Evolutionary conservation across 2,888 invertebrate species (phyloP), one percentile per base, ranked within the genome.

Genomic region (Agrotis clavis): DNA sequence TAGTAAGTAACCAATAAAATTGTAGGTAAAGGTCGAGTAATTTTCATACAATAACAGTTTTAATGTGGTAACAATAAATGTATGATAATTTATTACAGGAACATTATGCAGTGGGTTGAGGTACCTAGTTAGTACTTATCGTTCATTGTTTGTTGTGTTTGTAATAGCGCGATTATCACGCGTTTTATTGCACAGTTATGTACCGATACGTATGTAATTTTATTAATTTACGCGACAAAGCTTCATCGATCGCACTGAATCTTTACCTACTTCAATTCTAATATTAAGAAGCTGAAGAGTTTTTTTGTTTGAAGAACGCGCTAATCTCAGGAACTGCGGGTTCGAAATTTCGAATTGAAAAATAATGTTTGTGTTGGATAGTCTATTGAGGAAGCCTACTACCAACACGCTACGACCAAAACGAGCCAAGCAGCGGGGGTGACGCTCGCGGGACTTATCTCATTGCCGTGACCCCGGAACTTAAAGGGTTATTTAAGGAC

Each of bases 91-190:
- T 63, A 77, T 72, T 78, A 76, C 64, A 60, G 50, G 21, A 14
- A 19, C 78, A 71, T 78, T 71, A 64, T 35, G 45, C 77, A 77
- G 19, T 45, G 62, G 41, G 62, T 77, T 75, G 21, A 76, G 61
- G 25, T 57, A 77, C 69, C 18, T 41, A 74, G 41, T 75, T 66
- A 41, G 11, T 35, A 48, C 48, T 35, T 61, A 69, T 61, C 30
- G 35, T 19, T 5, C 21, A 61, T 70, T 77, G 50, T 70, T 69
- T 77, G 45, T 48, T 47, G n/a, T 35, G 35, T 62, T 56, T 45
- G 30, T 62, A 57, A 57, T 50, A 50, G 50, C 11, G 16, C 18
- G 25, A 47, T 69, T 77, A 74, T 14, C 30, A 47, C 13, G 21
- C n/a, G 19, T 61, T 74, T 61, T 77, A 61, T 35, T 74, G 59